Conservation (phyloP, 2,113 vertebrate genomes). For the Puntigrus tetrazona region DNA sequence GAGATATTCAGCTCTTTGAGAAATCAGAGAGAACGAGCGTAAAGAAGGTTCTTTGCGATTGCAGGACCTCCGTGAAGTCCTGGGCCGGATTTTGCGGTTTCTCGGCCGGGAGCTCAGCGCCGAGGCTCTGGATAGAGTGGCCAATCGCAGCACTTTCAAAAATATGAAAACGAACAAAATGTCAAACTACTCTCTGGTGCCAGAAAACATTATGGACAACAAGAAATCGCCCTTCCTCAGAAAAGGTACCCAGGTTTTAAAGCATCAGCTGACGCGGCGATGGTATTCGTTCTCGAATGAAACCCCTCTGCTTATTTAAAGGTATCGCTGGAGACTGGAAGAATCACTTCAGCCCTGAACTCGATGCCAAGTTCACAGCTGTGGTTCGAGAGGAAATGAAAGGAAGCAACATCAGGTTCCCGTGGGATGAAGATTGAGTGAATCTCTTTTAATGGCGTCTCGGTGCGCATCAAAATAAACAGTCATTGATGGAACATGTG, state of each 20-base stretch:
- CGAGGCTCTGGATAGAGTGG: constrained; percentile 66
- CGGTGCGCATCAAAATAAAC: constrained; percentile 11
- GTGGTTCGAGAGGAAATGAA: constrained; percentile 72
- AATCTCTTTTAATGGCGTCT: background rate
- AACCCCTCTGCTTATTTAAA: constrained; percentile 55
- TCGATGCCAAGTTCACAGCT: constrained; percentile 68
- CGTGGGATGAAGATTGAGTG: constrained; percentile 63
- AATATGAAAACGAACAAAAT: constrained; percentile 76
- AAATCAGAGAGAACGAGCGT: background rate
- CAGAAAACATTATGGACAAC: constrained; percentile 54
- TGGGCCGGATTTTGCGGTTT: constrained; percentile 70
- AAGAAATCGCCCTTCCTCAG: constrained; percentile 69
- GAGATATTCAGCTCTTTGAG: background rate
- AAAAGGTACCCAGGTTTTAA: constrained; percentile 71
- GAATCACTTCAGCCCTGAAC: constrained; percentile 75
- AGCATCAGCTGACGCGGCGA: background rate
- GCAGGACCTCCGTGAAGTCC: constrained; percentile 70
- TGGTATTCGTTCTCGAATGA: background rate
- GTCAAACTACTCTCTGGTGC: constrained; percentile 73
- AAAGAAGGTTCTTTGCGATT: background rate
- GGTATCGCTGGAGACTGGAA: constrained; percentile 81
- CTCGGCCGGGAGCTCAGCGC: constrained; percentile 68
- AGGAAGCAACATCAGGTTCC: constrained; percentile 63
- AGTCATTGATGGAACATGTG: background rate
- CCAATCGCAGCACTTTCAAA: constrained; percentile 71